Conservation (phyloP, 2,888 invertebrate species). For the Hemithea aestivaria region DNA sequence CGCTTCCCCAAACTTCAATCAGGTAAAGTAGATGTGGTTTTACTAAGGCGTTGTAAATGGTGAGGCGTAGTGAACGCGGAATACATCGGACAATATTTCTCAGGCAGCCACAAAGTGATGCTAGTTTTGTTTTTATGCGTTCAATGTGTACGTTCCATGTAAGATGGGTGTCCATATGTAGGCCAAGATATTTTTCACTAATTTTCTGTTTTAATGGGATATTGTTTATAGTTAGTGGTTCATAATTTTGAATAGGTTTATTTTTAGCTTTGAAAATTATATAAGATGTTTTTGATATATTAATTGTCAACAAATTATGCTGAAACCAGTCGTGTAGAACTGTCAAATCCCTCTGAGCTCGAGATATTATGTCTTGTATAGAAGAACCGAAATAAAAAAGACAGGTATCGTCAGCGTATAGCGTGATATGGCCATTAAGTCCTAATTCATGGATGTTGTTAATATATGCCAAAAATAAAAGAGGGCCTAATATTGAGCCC, state of each 20-base stretch:
- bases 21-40: too few species aligned
- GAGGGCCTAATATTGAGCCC: slow-evolving; percentile 6
- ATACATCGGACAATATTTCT: too few species aligned
- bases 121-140: too few species aligned
- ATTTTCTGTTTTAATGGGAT: too few species aligned
- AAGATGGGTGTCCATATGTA: too few species aligned
- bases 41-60: too few species aligned
- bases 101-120: too few species aligned
- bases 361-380: slow-evolving; percentile 1
- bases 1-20: too few species aligned
- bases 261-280: slow-evolving; percentile 12
- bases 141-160: too few species aligned
- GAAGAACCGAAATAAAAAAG: slow-evolving; percentile 20
- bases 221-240: too few species aligned
- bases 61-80: too few species aligned
- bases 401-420: slow-evolving; percentile 12
- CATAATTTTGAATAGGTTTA: neutral
- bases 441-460: slow-evolving; percentile 2
- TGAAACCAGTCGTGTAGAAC: slow-evolving; percentile 19
- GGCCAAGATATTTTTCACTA: too few species aligned
- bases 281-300: slow-evolving; percentile 14
- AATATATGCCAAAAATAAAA: slow-evolving; percentile 5
- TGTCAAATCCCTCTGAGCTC: slow-evolving; percentile 20
- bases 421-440: slow-evolving; percentile 2
- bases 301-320: slow-evolving; percentile 19